phyloP scores from a whole-genome alignment of 2,113 vertebrate genomes.

The Propithecus coquereli region DNA sequence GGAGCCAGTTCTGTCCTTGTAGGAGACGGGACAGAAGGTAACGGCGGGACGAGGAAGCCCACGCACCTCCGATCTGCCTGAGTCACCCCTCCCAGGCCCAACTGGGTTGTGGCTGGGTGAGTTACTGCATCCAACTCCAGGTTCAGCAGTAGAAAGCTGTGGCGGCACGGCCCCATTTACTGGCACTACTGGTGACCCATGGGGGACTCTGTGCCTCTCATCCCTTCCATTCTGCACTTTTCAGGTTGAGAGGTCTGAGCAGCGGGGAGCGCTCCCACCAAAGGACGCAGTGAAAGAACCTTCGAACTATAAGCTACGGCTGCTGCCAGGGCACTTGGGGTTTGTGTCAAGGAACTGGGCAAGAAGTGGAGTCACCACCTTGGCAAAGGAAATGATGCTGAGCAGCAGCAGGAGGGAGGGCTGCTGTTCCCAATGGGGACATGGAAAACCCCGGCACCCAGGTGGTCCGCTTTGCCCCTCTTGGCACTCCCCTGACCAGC shows the following conservation, averaged over 20 bases:
- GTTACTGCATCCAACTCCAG: neutral
- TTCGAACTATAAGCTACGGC: no score
- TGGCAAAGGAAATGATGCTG: neutral
- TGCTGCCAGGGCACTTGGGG: no score
- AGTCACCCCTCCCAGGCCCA: neutral
- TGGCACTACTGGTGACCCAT: accelerated
- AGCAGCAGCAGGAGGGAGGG: neutral
- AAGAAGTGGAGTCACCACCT: neutral
- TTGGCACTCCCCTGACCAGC: neutral
- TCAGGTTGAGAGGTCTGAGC: neutral
- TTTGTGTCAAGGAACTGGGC: neutral
- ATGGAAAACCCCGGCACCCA: neutral
- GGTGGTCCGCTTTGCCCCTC: neutral
- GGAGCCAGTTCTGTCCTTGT: neutral
- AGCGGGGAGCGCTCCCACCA: neutral
- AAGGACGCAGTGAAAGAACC: neutral
- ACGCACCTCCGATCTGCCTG: neutral
- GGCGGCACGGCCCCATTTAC: neutral
- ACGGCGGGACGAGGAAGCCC: neutral
- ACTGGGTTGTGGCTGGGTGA: neutral
- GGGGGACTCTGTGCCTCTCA: no score
- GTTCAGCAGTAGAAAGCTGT: neutral
- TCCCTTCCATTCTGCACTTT: neutral
- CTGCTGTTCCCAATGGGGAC: accelerated
- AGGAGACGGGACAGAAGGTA: neutral